These are phyloP conservation scores for Pseudocheirus occidentalis DNA, from an alignment of 2,797 vertebrate species.

Conservation along the genomic window DNA sequence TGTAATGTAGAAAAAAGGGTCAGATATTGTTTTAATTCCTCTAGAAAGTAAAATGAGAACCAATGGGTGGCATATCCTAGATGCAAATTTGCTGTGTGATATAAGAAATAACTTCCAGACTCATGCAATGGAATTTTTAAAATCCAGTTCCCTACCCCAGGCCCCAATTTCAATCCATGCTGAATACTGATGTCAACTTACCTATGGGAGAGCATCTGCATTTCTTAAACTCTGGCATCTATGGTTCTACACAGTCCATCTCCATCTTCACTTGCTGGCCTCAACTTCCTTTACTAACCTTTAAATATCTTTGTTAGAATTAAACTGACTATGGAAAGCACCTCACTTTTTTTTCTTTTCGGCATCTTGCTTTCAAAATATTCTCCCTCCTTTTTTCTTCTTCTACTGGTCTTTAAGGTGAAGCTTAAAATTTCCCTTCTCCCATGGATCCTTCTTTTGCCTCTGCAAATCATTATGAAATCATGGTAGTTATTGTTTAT, in stretches of 20 bases:
- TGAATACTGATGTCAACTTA: neutral
- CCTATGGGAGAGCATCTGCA: neutral
- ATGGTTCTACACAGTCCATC: neutral
- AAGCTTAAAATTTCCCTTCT: neutral
- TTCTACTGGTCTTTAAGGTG: neutral
- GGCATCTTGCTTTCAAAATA: neutral
- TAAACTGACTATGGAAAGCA: neutral
- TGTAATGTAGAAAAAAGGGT: neutral
- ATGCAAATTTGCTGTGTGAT: neutral
- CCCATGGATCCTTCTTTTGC: neutral
- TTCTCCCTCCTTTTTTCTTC: neutral
- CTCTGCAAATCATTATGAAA: neutral
- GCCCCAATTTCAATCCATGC: neutral
- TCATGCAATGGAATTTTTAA: neutral
- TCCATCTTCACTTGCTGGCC: neutral
- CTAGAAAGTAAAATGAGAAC: neutral
- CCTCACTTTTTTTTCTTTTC: neutral
- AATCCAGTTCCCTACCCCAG: neutral
- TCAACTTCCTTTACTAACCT: neutral
- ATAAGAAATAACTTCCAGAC: neutral
- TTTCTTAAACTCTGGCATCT: neutral
- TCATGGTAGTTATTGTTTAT: neutral
- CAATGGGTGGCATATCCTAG: neutral
- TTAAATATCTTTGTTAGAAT: neutral
- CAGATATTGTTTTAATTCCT: neutral